Conservation (phyloP, 2,888 invertebrate genomes). For the Macrophya annulata region DNA sequence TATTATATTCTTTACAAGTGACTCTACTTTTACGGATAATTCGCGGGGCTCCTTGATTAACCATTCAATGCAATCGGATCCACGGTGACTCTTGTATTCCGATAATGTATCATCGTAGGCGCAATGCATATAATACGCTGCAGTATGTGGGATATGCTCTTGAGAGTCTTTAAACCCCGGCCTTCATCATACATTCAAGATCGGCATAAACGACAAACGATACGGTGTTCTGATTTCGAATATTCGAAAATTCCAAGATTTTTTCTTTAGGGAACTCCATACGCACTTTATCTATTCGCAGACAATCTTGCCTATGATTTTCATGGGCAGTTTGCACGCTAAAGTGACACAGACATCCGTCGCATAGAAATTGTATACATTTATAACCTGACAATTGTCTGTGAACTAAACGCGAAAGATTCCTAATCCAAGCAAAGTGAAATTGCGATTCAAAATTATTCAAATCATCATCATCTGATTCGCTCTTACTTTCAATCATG, state of each 20-base stretch:
- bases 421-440: neutral
- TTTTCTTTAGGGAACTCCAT: too few species aligned
- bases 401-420: neutral
- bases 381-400: too few species aligned
- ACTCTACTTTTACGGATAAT: conserved; percentile 36
- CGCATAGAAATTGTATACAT: too few species aligned
- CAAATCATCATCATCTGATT: neutral
- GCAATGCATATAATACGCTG: conserved; percentile 57
- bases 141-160: neutral
- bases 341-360: too few species aligned
- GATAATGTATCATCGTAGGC: conserved; percentile 61
- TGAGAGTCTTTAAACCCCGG: neutral
- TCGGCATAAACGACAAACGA: too few species aligned
- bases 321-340: too few species aligned
- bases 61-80: conserved; percentile 58
- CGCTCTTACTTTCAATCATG: neutral
- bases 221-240: too few species aligned
- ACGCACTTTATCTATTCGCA: too few species aligned
- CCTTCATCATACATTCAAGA: too few species aligned
- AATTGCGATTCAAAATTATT: neutral
- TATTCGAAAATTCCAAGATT: too few species aligned
- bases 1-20: too few species aligned
- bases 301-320: too few species aligned
- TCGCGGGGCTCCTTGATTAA: conserved; percentile 52
- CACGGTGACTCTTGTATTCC: conserved; percentile 53